These are phyloP conservation scores for Belonocnema kinseyi DNA, from an alignment of 1,140 invertebrate species.

Conservation along the genomic window DNA sequence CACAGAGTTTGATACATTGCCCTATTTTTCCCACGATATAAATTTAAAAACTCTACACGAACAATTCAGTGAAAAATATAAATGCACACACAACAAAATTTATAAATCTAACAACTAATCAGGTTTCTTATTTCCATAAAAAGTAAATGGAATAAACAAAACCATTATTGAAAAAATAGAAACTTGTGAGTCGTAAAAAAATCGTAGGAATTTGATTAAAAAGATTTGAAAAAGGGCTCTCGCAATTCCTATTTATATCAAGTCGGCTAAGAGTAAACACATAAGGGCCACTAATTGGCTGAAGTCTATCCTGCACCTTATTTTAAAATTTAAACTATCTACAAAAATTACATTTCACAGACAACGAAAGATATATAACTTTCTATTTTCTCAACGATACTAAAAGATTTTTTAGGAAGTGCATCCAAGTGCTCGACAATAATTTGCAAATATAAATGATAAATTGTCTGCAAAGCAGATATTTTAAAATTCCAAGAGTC, in stretches of 20 bases:
- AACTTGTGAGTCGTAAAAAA: slow-evolving; percentile 6
- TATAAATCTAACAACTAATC: background rate
- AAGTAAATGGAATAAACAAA: background rate
- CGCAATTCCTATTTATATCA: slow-evolving; percentile 18
- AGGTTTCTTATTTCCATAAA: background rate
- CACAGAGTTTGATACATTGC: slow-evolving; percentile 17
- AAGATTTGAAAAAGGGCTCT: slow-evolving; percentile 22
- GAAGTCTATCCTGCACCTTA: background rate
- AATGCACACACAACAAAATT: background rate
- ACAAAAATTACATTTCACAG: slow-evolving; percentile 9
- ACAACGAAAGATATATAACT: background rate
- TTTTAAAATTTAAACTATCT: slow-evolving; percentile 2
- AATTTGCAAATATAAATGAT: background rate
- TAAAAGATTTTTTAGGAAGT: background rate
- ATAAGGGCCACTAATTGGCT: background rate
- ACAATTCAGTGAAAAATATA: background rate
- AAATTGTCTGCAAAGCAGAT: background rate
- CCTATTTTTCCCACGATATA: slow-evolving; percentile 8
- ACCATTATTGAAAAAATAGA: slow-evolving; percentile 1
- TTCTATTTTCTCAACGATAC: too few relatives aligned
- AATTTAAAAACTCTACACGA: background rate
- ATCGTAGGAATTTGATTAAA: background rate
- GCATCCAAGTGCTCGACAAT: background rate
- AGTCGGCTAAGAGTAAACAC: slow-evolving; percentile 1
- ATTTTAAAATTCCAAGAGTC: background rate